Conservation (phyloP, 2,797 vertebrate genomes). For the Limosa lapponica region DNA sequence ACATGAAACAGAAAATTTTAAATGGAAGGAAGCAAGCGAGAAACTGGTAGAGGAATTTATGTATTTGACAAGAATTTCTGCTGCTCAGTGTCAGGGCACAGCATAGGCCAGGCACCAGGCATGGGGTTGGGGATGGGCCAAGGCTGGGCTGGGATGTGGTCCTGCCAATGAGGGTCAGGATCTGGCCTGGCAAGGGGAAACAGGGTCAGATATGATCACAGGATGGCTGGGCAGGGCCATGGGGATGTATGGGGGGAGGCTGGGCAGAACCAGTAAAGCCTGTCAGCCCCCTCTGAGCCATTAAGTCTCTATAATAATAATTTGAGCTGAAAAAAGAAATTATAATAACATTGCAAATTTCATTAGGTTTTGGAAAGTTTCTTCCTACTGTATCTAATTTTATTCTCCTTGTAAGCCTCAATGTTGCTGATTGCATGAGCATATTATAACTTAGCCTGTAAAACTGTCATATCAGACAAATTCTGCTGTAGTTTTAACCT, state of each 20-base stretch:
- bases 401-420: not conserved
- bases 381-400: constrained; percentile 4
- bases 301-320: not conserved
- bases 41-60: not conserved
- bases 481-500: not conserved
- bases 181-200: not conserved
- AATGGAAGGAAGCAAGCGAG: not conserved
- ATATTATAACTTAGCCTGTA: constrained; percentile 22
- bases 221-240: not conserved
- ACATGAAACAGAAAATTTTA: not conserved
- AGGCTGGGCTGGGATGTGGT: not conserved
- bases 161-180: fast-evolving
- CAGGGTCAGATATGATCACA: not conserved
- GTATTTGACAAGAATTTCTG: not conserved
- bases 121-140: too few species aligned
- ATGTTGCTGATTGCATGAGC: constrained; percentile 10
- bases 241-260: not conserved
- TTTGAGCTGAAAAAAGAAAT: not conserved
- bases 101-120: not conserved
- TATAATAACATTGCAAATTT: not conserved
- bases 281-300: not conserved
- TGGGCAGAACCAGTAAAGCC: not conserved
- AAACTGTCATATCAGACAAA: constrained; percentile 25
- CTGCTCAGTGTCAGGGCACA: not conserved
- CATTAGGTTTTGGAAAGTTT: constrained; percentile 7